Evolutionary conservation across 2,113 vertebrate genomes (phyloP).

Genomic region (Chloroceryle aenea): DNA sequence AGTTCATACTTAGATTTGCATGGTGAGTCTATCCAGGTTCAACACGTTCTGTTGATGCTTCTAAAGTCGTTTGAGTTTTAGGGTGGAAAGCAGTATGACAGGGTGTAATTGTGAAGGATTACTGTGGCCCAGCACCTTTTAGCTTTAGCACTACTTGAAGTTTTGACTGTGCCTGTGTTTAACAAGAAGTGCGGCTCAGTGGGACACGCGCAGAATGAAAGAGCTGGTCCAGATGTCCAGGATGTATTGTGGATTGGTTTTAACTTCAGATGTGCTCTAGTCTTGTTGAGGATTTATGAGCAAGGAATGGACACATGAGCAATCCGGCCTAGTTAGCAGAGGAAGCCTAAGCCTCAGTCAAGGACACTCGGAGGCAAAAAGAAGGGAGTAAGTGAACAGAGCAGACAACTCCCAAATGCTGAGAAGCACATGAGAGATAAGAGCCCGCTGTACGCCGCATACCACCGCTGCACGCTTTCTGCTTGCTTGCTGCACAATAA

Average conservation of each 20-base stretch:
- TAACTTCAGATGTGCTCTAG: not conserved
- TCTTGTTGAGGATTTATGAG: too few relatives aligned
- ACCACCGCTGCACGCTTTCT: too few relatives aligned
- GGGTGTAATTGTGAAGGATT: not conserved
- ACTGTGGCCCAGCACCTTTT: not conserved
- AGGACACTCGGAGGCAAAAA: too few relatives aligned
- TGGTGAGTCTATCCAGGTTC: not conserved
- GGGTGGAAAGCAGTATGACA: not conserved
- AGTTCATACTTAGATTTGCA: not conserved
- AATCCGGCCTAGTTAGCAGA: too few relatives aligned
- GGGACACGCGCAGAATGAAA: not conserved
- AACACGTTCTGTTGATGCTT: not conserved
- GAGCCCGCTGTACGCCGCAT: too few relatives aligned
- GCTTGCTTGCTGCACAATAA: too few relatives aligned
- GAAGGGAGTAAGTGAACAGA: too few relatives aligned
- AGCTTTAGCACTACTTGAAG: not conserved
- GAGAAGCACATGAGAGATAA: too few relatives aligned
- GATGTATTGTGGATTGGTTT: not conserved
- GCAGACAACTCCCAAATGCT: too few relatives aligned
- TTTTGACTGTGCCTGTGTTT: not conserved
- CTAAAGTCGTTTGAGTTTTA: not conserved
- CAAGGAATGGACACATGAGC: too few relatives aligned
- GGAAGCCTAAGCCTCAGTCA: too few relatives aligned
- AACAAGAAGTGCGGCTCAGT: not conserved
- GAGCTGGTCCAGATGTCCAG: not conserved